Percentiles rank a stretch among this genome's conserved stretches.
These are phyloP conservation scores for Pionites leucogaster DNA, from an alignment of 2,113 vertebrate species.

Conservation along the genomic window DNA sequence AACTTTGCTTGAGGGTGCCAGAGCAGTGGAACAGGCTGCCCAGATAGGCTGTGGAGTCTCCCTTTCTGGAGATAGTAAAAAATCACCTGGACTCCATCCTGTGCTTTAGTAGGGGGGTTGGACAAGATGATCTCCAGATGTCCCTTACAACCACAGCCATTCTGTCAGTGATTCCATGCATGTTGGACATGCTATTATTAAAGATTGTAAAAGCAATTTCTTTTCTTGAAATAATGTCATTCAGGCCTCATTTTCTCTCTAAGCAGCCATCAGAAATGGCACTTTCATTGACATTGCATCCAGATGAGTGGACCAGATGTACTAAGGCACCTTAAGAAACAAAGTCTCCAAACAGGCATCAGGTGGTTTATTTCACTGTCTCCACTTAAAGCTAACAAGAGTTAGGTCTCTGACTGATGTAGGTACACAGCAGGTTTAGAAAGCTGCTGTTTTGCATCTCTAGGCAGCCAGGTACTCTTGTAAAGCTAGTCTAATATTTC, in stretches of 20 bases:
- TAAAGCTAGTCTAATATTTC: background rate
- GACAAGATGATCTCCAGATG: background rate
- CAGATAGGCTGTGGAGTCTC: background rate
- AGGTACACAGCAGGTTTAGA: background rate
- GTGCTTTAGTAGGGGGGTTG: background rate
- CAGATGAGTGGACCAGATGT: background rate
- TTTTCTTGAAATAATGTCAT: background rate
- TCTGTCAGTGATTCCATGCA: background rate
- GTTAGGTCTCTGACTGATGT: background rate
- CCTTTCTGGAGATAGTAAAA: background rate
- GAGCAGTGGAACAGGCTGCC: background rate
- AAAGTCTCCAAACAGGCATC: background rate
- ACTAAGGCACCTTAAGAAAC: background rate
- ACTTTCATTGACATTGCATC: background rate
- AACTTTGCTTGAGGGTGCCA: background rate
- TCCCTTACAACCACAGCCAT: background rate
- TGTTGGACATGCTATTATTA: background rate
- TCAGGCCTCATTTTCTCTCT: background rate
- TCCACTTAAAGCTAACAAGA: background rate
- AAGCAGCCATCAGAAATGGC: background rate
- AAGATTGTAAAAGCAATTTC: background rate
- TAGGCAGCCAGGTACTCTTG: background rate
- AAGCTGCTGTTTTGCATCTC: background rate
- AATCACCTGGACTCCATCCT: background rate
- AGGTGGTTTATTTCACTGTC: background rate